phyloP scores from a whole-genome alignment of 2,888 invertebrate genomes.

The Clusia tigrina region DNA sequence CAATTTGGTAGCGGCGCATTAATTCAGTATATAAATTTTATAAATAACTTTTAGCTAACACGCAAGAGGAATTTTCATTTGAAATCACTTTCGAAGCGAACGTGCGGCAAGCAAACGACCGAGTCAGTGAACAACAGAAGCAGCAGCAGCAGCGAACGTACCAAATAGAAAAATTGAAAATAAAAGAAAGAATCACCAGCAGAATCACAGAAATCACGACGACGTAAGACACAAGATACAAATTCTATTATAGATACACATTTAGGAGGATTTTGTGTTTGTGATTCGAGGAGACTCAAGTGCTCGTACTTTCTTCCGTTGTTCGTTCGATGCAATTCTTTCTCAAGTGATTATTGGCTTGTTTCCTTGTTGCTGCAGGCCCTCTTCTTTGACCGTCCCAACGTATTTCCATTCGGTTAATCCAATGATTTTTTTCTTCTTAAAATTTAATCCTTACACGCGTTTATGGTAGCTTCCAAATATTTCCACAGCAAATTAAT shows the following conservation, averaged over 20 bases:
- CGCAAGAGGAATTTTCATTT: conserved; percentile 60
- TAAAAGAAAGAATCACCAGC: conserved; percentile 32
- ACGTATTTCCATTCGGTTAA: neutral
- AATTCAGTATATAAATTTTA: conserved; percentile 44
- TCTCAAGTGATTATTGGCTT: too few relatives aligned
- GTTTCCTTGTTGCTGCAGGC: too few relatives aligned
- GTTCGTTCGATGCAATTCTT: too few relatives aligned
- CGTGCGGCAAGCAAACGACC: conserved; percentile 16
- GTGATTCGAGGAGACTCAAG: neutral
- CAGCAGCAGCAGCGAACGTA: conserved; percentile 31
- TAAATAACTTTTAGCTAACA: conserved; percentile 63
- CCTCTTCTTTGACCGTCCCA: neutral
- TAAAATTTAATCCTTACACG: neutral
- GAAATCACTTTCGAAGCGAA: conserved; percentile 38
- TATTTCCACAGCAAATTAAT: neutral
- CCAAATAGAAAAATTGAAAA: conserved; percentile 30
- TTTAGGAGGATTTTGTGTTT: conserved; percentile 21
- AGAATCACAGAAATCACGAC: conserved; percentile 32
- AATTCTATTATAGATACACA: conserved; percentile 37
- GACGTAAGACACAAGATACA: conserved; percentile 17
- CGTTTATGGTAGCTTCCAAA: too few relatives aligned
- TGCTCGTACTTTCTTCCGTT: too few relatives aligned
- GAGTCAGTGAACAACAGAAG: too few relatives aligned
- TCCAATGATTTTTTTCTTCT: neutral
- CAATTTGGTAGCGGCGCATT: conserved; percentile 31